Evolutionary conservation across 2,888 invertebrate genomes (phyloP), one percentile per base, ranked within the genome.

Genomic region (Malthinus seriepunctatus): DNA sequence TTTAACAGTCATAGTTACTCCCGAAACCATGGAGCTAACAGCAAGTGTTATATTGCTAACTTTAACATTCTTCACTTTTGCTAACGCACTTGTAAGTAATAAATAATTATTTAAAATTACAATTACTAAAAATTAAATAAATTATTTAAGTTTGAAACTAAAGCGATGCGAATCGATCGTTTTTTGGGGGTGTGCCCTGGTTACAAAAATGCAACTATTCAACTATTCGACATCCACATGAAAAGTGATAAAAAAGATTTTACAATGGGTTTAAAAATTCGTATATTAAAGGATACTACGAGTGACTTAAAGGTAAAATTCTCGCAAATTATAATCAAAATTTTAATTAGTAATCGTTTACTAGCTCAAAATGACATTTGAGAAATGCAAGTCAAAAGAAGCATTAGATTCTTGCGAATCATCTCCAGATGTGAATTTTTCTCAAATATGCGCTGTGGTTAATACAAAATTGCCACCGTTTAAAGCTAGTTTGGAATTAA

Each of bases 341-440:
- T n/a, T n/a, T n/a, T n/a, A n/a, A n/a, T n/a, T n/a, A n/a, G 23
- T 5, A 3, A 23, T 23, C 5, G 23, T 23, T n/a, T 23, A n/a
- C 5, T 23, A 23, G 23, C 5, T 23, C 5, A 23, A 23, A 5
- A 23, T 23, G 5, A 3, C 23, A 23, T 3, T 23, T 3, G 23
- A 3, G 2, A 2, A 5, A 56, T 73, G 73, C 56, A 54, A 48
- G 3, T 65, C 64, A 15, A 63, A 66, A 47, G 73, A 73, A 31
- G 61, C 69, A n/a, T 58, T 71, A 14, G 71, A 73, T 62, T 66
- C 71, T 8, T 73, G 73, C 51, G 73, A 73, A 63, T 56, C 64
- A 8, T 71, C 69, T 37, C 69, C 65, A 37, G 69, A 69, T 5
- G 53, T 73, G 10, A 63, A 58, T 53, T 45, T 73, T n/a, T 68